Base-by-base conservation (phyloP, 2,113 vertebrate genomes). In the Craseonycteris thonglongyai region DNA sequence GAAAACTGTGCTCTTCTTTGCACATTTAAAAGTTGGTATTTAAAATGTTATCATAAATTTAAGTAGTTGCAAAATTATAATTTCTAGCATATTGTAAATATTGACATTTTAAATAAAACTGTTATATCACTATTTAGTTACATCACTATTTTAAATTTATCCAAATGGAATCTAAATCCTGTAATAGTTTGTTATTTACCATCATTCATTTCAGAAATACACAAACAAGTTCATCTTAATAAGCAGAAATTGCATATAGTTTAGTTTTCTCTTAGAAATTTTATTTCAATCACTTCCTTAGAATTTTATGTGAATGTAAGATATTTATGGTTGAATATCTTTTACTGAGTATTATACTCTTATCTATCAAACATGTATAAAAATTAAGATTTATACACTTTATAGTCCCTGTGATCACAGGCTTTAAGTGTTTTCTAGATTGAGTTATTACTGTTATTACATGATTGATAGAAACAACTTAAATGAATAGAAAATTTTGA, bases 1-100 rank as follows among this genome's bases (percentile, higher is more conserved):
- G 56, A 78, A 58, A 69, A 66, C 21, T 78, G 10, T 56, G 56
- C 7, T 85, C 4, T 80, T 86, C 86, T 65, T 47, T 61, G 54
- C 66, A 71, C 35, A 82, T 42, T 95, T 78, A 38, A 89, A 80
- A 86, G 51, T 18, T 42, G 15, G 49, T 65, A 69, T 65, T 82
- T 91, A 65, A 79, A 65, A 95, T 83, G 91, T 83, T 88, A 89
- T 93, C 83, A 94, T 86, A 82, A 45, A 88, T 94, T 88, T 92
- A 96, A 94, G 75, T 74, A 33, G 58, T 49, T 90, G 38, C 33
- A 71, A 93, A 45, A 72, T 71, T 83, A 35, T 42, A 51, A 82
- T 51, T 79, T 80, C 85, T 84, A 61, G 15, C 11, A 61, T 87
- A 61, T 35, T 80, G 26, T 81, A 96, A 95, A 96, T 82, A 85